These are phyloP conservation scores for Selene dorsalis DNA, from an alignment of 2,797 vertebrate species.

Conservation along the genomic window DNA sequence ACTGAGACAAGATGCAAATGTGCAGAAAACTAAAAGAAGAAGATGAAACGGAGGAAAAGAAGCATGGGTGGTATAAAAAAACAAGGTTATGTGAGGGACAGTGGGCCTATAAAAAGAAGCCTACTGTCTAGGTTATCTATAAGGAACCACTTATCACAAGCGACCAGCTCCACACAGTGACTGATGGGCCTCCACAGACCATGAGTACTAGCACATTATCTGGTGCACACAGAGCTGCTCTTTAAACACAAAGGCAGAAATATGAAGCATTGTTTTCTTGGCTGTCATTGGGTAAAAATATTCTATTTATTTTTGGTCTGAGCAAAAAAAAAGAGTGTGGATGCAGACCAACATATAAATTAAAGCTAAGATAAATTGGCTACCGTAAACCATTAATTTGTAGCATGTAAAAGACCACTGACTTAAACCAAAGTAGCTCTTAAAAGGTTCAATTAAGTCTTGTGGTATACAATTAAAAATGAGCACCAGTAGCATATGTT, in stretches of 20 bases:
- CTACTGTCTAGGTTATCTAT: constrained; percentile 84
- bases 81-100: constrained; percentile 83
- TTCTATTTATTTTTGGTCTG: constrained; percentile 62
- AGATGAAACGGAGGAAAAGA: constrained; percentile 54
- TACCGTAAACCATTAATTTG: constrained; percentile 27
- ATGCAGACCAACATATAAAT: constrained; percentile 36
- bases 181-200: constrained; percentile 79
- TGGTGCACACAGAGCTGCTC: constrained; percentile 81
- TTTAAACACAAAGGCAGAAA: constrained; percentile 84
- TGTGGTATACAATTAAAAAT: constrained; percentile 9
- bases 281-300: constrained; percentile 67
- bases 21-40: constrained; percentile 19
- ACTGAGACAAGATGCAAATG: constrained; percentile 10
- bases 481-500: background rate
- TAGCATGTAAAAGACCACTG: constrained; percentile 7
- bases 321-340: constrained; percentile 49
- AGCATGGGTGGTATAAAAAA: constrained; percentile 53
- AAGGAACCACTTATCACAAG: constrained; percentile 84
- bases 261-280: constrained; percentile 80
- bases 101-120: constrained; percentile 83
- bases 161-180: constrained; percentile 80
- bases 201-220: constrained; percentile 77
- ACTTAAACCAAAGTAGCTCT: constrained; percentile 19
- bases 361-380: constrained; percentile 28
- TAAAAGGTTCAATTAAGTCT: constrained; percentile 29